A percentile compares a stretch with the other conserved stretches of the same genome.
phyloP scores from a whole-genome alignment of 2,888 invertebrate genomes.

The Conops quadrifasciatus region DNA sequence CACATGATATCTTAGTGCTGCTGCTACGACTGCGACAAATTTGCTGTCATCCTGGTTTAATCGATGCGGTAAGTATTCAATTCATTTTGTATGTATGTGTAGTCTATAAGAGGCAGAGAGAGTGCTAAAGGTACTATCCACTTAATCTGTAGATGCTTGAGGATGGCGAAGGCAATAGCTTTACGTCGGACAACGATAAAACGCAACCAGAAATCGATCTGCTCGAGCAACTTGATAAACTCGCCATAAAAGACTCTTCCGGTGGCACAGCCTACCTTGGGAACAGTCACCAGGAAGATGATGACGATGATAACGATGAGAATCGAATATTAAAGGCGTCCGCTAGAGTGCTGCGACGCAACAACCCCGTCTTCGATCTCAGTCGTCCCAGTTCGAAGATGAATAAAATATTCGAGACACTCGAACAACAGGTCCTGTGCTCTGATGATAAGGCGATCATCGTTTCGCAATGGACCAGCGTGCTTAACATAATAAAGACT shows the following conservation, averaged over 20 bases:
- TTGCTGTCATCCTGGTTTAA: conserved; percentile 88
- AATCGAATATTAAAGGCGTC: conserved; percentile 69
- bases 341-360: conserved; percentile 71
- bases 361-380: conserved; percentile 77
- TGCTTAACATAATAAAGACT: conserved; percentile 76
- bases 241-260: conserved; percentile 66
- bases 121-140: not conserved
- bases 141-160: conserved; percentile 67
- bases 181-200: conserved; percentile 58
- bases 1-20: conserved; percentile 80
- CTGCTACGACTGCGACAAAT: conserved; percentile 86
- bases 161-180: conserved; percentile 57
- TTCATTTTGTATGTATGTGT: not conserved
- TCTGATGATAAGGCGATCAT: conserved; percentile 79
- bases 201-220: conserved; percentile 69
- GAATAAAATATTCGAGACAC: conserved; percentile 69
- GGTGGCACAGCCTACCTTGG: conserved; percentile 25
- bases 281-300: conserved; percentile 30
- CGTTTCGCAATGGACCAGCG: conserved; percentile 93
- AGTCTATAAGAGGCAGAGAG: conserved; percentile 38
- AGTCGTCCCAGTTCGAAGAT: conserved; percentile 73
- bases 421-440: conserved; percentile 68
- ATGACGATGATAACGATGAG: conserved; percentile 48
- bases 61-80: conserved; percentile 69
- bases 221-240: conserved; percentile 71